Percentiles rank a stretch among this genome's conserved stretches.
Evolutionary conservation across 2,888 invertebrate species (phyloP).

Genomic region (Drosophila kuntzei): DNA sequence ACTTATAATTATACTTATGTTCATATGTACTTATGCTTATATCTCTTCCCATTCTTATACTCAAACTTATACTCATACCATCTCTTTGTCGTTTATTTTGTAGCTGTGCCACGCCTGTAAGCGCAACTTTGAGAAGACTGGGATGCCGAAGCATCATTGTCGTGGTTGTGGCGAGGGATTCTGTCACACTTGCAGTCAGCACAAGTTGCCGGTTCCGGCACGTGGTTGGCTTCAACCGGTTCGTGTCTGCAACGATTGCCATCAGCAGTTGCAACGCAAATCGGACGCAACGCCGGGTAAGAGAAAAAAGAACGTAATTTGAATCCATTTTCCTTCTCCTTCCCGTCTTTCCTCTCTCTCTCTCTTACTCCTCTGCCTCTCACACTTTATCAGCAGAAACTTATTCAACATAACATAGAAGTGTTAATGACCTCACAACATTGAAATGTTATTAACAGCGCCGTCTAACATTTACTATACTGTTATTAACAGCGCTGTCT

Average conservation of each 20-base stretch:
- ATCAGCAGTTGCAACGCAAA: conserved; percentile 77
- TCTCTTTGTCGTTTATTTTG: neutral
- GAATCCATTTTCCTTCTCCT: neutral
- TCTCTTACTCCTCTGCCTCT: neutral
- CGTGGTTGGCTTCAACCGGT: conserved; percentile 90
- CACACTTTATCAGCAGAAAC: neutral
- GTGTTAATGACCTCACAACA: neutral
- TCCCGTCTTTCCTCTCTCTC: conserved; percentile 1
- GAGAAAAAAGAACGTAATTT: conserved; percentile 1
- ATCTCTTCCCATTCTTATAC: neutral
- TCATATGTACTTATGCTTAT: neutral
- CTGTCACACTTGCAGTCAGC: conserved; percentile 90
- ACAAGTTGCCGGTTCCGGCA: conserved; percentile 89
- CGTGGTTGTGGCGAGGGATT: conserved; percentile 93
- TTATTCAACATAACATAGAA: neutral
- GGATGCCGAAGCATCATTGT: conserved; percentile 90
- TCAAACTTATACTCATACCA: neutral
- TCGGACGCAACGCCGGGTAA: conserved; percentile 79
- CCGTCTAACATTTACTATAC: neutral
- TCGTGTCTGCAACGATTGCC: conserved; percentile 91
- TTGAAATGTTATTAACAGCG: neutral
- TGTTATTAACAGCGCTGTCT: neutral
- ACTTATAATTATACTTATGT: neutral
- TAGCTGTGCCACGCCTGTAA: conserved; percentile 90
- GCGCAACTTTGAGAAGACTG: conserved; percentile 86